phyloP scores from a whole-genome alignment of 2,888 invertebrate species.

The Apotomis betuletana region DNA sequence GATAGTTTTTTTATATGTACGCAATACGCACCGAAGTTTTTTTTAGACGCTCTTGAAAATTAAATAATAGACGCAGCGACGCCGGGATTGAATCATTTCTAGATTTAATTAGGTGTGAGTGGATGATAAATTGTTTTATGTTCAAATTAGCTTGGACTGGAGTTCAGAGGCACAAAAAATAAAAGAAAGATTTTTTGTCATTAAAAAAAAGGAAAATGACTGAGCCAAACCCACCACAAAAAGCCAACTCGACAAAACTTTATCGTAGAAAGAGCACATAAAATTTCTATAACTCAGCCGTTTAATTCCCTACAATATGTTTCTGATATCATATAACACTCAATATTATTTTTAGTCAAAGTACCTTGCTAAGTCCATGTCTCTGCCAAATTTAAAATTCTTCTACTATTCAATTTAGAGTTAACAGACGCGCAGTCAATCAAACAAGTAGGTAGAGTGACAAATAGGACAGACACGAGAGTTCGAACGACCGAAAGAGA shows the following conservation, averaged over 20 bases:
- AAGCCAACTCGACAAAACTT: too few relatives aligned
- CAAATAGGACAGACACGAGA: background rate
- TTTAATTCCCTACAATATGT: background rate
- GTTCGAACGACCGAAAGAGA: background rate
- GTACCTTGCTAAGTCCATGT: background rate
- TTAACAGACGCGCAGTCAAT: conserved; percentile 24
- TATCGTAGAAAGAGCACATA: too few relatives aligned
- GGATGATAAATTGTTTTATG: background rate
- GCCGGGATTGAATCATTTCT: background rate
- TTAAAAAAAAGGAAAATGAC: background rate
- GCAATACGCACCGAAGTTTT: conserved; percentile 7
- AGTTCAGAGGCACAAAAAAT: background rate
- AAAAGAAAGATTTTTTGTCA: background rate
- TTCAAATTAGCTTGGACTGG: background rate
- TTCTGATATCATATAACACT: background rate
- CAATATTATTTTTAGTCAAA: conserved; percentile 13
- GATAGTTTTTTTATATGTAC: background rate
- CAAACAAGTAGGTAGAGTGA: conserved; percentile 6
- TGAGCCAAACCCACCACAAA: too few relatives aligned
- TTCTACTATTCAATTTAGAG: conserved; percentile 8
- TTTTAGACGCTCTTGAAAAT: conserved; percentile 24
- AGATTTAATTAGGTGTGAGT: background rate
- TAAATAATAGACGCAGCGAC: background rate
- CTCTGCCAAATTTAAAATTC: conserved; percentile 24
- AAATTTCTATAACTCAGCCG: too few relatives aligned